Base-by-base conservation (phyloP, 1,140 invertebrate species). In the Ooceraea biroi region DNA sequence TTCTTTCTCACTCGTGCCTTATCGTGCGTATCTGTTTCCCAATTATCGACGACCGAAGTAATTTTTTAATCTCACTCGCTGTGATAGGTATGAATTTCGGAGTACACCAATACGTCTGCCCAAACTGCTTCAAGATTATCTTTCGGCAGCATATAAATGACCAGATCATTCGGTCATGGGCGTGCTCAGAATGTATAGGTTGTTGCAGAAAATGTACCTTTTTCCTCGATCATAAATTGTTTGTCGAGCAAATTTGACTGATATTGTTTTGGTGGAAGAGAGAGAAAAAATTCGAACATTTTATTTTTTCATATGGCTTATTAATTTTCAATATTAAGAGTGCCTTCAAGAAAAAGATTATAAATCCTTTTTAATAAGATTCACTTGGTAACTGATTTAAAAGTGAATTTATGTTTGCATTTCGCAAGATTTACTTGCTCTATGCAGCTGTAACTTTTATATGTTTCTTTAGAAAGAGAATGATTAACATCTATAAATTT, bases 321-420 rank as follows among this genome's bases (percentile, higher is more conserved):
- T 71, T 30, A 71, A 14, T 71, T 19, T 27, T 68, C 14, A 46
- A 17, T 11, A 17, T 19, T n/a, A n/a, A n/a, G n/a, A n/a, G n/a
- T n/a, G n/a, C n/a, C n/a, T n/a, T n/a, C n/a, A n/a, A n/a, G n/a
- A n/a, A n/a, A n/a, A n/a, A n/a, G n/a, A n/a, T n/a, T 52, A 22
- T n/a, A 55, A 71, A 36, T 19, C 0, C 30, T 11, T 72, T 55
- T 72, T 10, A n/a, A 72, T 69, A 52, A 52, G 30, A 12, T 72
- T 36, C 3, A n/a, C 11, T 19, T 27, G 17, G n/a, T n/a, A n/a
- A n/a, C n/a, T 58, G 14, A 36, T 55, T 72, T n/a, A 72, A 27
- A 72, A 72, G 17, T 0, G 2, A 68, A 3, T 25, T 25, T 66
- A 27, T 8, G 2, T 46, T 22, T 44, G 5, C 1, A 55, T 55